Percentiles rank a stretch among this genome's conserved stretches.
Evolutionary conservation across 2,113 vertebrate species (phyloP).

Genomic region (Gavialis gangeticus): DNA sequence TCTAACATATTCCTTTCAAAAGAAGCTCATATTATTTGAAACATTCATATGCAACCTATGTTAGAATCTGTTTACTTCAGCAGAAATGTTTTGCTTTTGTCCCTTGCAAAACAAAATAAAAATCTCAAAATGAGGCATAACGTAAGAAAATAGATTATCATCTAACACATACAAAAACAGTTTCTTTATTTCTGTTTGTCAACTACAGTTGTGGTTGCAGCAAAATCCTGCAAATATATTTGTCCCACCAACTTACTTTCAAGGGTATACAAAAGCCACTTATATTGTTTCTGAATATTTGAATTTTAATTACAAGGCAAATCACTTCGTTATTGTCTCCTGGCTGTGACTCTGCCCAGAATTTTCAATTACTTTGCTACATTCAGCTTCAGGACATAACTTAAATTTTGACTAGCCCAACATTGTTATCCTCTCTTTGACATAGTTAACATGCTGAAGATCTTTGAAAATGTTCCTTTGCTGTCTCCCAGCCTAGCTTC

Average conservation of each 20-base stretch:
- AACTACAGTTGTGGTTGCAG: neutral
- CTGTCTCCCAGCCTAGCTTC: neutral
- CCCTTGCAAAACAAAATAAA: neutral
- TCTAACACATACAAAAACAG: neutral
- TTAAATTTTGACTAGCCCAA: neutral
- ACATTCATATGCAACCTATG: neutral
- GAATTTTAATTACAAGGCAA: conserved; percentile 32
- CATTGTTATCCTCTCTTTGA: neutral
- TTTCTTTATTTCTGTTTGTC: neutral
- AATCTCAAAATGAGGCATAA: neutral
- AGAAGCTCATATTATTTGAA: neutral
- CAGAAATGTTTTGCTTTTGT: neutral
- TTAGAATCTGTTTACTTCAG: neutral
- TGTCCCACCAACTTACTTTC: neutral
- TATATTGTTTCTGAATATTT: conserved; percentile 15
- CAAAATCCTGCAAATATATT: neutral
- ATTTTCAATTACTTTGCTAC: neutral
- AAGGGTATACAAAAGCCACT: conserved; percentile 15
- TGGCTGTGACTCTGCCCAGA: neutral
- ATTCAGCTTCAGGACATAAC: neutral
- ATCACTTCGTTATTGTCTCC: conserved; percentile 22
- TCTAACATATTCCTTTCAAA: neutral
- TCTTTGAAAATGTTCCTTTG: neutral
- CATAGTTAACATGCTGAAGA: neutral
- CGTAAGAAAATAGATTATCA: neutral